phyloP scores from a whole-genome alignment of 2,113 vertebrate species.

The Perca fluviatilis region DNA sequence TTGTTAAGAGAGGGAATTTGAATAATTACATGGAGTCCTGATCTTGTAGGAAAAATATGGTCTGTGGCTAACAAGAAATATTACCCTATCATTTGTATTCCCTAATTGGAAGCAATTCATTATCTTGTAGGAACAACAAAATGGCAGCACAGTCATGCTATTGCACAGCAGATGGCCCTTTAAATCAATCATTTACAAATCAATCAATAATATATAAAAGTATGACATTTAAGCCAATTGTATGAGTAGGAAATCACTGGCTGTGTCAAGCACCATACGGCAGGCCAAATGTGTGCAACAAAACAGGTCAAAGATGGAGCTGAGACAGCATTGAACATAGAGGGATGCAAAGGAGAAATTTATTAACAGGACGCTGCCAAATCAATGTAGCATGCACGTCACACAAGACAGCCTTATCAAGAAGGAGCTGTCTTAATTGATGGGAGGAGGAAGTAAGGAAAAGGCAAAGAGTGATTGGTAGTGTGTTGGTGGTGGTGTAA shows the following conservation, averaged over 20 bases:
- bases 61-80: constrained; percentile 36
- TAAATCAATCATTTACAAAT: constrained; percentile 80
- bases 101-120: constrained; percentile 66
- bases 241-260: constrained; percentile 44
- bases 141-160: constrained; percentile 20
- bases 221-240: constrained; percentile 51
- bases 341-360: constrained; percentile 44
- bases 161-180: constrained; percentile 73
- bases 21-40: constrained; percentile 49
- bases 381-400: constrained; percentile 18
- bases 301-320: constrained; percentile 67
- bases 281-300: constrained; percentile 36
- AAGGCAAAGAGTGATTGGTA: constrained; percentile 59
- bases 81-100: constrained; percentile 48
- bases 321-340: constrained; percentile 27
- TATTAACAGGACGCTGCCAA: constrained; percentile 51
- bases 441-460: constrained; percentile 46
- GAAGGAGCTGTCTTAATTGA: constrained; percentile 53
- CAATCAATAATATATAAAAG: constrained; percentile 71
- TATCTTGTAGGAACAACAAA: constrained; percentile 44
- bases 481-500: constrained; percentile 64
- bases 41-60: constrained; percentile 25
- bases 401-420: constrained; percentile 30
- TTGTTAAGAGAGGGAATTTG: constrained; percentile 28
- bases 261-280: constrained; percentile 57